Evolutionary conservation across 2,797 vertebrate genomes (phyloP), one percentile per base, ranked within the genome.

Genomic region (Ptychadena robeensis): DNA sequence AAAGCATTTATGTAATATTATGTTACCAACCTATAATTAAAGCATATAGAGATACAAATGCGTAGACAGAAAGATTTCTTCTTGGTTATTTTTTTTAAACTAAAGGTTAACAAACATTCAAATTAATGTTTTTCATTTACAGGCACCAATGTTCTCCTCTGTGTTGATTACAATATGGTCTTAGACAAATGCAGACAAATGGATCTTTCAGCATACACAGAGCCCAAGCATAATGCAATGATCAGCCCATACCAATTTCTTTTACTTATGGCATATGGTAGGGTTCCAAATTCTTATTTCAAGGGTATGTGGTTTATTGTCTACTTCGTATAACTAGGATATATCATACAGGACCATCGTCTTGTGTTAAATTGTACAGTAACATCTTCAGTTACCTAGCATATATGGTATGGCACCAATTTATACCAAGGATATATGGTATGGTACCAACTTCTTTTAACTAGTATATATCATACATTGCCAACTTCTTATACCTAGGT

Each of bases 1-100:
- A 79, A 79, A 68, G 37, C 27, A 79, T 37, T 15, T n/a, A 31
- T 79, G 59, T 61, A 40, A 80, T 80, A 44, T 59, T 53, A 5
- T 70, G 65, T 15, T 25, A 69, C 44, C 69, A 4, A n/a, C 69
- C 37, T 32, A 25, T 44, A 18, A 6, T 18, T 48, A 22, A 48
- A n/a, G 1, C 22, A 22, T 6, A 53, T 53, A 15, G 8, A 53
- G 18, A 53, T 6, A 53, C 4, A 53, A 18, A 18, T 53, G 4
- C 9, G 4, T 53, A 53, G 44, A 48, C 22, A 35, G 9, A 35
- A 35, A 3, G 34, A 9, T 9, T 3, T 35, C 9, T 3, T 35
- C 3, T 9, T 3, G 9, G 34, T 3, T 9, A 3, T 3, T 35
- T 35, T 53, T 53, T 53, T 53, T 7, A 22, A 22, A 53, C 22